Percentiles rank a stretch among this genome's conserved stretches.
Evolutionary conservation across 1,140 invertebrate genomes (phyloP).

Genomic region (Drosophila busckii): DNA sequence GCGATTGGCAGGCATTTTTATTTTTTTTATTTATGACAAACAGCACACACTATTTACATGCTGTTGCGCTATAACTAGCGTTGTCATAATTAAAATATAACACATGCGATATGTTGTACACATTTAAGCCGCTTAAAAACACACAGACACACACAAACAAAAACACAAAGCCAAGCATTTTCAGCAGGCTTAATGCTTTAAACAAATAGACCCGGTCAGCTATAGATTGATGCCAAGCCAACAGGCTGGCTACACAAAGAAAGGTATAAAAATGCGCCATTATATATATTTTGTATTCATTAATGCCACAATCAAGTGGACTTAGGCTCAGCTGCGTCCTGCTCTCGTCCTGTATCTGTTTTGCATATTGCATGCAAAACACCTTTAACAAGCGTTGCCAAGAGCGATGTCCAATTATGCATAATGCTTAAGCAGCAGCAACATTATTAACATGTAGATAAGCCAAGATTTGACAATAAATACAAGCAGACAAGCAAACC

Average conservation of each 20-base stretch:
- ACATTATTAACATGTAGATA: conserved; percentile 22
- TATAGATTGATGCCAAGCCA: no score
- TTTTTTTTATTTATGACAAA: conserved; percentile 11
- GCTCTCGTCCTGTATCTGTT: no score
- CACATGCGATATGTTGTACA: conserved; percentile 48
- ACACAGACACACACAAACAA: conserved; percentile 32
- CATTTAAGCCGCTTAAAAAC: conserved; percentile 57
- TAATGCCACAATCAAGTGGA: no score
- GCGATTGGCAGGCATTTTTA: conserved; percentile 16
- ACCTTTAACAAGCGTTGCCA: no score
- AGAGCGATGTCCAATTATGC: no score
- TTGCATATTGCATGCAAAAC: no score
- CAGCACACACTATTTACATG: conserved; percentile 4
- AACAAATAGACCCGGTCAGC: conserved; percentile 14
- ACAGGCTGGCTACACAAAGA: no score
- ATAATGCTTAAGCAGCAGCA: neutral
- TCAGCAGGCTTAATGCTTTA: conserved; percentile 39
- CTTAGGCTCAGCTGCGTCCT: no score
- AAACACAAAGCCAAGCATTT: conserved; percentile 37
- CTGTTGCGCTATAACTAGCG: neutral
- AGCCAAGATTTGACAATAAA: conserved; percentile 19
- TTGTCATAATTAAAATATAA: conserved; percentile 60
- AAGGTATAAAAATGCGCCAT: no score
- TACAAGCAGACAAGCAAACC: conserved; percentile 18
- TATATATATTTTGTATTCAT: no score